Evolutionary conservation across 2,888 invertebrate species (phyloP), one percentile per base, ranked within the genome.

Genomic region (Synergus itoensis): DNA sequence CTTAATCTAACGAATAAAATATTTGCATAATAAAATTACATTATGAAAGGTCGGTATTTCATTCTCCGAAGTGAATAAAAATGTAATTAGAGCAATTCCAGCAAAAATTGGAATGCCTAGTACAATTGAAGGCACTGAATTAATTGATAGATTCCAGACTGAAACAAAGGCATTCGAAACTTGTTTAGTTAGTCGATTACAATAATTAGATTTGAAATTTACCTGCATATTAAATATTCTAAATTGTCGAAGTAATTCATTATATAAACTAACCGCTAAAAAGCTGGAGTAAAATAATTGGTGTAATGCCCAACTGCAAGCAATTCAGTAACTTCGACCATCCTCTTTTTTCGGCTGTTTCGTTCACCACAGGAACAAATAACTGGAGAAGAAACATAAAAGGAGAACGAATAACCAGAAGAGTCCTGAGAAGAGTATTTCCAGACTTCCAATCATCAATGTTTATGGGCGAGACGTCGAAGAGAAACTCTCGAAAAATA

Each of bases 301-400:
- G 94, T 21, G 93, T 92, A 14, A 93, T 86, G 48, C 93, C 87
- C 75, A 94, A 90, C 84, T 95, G 94, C 5, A 94, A 81, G 60
- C 93, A 92, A 84, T 94, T 94, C 18, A 95, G 90, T 64, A 93
- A 89, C 86, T 94, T 93, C 80, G 94, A 94, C 95, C 95, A 95
- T 76, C 94, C 94, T 80, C 93, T 89, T 80, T 92, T 92, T 79
- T 90, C 91, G 3, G 92, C 91, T 12, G 92, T 91, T 80, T 92
- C 90, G 84, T 94, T 94, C 18, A 95, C 94, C 11, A 94, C 92
- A 0, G 95, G 95, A 45, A 94, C 92, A 1, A 94, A 92, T 9
- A 95, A 85, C 69, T 93, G 93, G 11, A 95, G 91, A 0, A 93
- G 1, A 21, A 95, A 84, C 83, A 93, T 90, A 0, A 93, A 90